phyloP scores from a whole-genome alignment of 2,797 vertebrate species.

The Paratrypauchen microcephalus region DNA sequence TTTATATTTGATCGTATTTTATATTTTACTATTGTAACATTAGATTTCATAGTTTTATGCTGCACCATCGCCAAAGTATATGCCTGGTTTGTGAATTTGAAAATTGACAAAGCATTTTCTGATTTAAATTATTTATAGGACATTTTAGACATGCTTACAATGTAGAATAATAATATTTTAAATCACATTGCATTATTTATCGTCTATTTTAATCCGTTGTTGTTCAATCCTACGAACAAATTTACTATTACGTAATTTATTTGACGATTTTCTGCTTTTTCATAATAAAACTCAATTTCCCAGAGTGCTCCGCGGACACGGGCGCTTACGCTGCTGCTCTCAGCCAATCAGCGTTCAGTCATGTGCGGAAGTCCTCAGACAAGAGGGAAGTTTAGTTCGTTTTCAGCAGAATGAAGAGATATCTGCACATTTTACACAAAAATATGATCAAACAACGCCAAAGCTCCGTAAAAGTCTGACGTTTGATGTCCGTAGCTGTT shows the following conservation, averaged over 20 bases:
- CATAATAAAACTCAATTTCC: constrained; percentile 53
- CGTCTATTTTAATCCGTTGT: background rate
- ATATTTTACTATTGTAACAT: too few species aligned
- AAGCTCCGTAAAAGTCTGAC: background rate
- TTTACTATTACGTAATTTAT: background rate
- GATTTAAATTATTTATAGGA: too few species aligned
- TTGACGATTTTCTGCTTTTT: background rate
- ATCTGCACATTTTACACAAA: background rate
- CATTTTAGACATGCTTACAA: too few species aligned
- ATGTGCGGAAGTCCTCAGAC: constrained; percentile 26
- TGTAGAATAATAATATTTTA: too few species aligned
- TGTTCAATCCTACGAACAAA: too few species aligned
- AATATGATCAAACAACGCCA: background rate
- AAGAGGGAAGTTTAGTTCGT: constrained; percentile 68
- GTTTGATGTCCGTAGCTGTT: background rate
- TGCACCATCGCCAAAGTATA: too few species aligned
- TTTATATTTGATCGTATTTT: too few species aligned
- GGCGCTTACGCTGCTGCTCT: background rate
- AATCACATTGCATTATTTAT: background rate
- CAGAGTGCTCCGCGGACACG: constrained; percentile 12
- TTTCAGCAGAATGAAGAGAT: constrained; percentile 1
- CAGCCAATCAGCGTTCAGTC: constrained; percentile 51
- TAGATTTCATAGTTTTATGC: too few species aligned
- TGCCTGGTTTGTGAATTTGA: too few species aligned
- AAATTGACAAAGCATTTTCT: too few species aligned